A percentile compares a stretch with the other conserved stretches of the same genome.
These are phyloP conservation scores for Aphelocoma californica DNA, from an alignment of 2,797 vertebrate genomes.

Conservation along the genomic window DNA sequence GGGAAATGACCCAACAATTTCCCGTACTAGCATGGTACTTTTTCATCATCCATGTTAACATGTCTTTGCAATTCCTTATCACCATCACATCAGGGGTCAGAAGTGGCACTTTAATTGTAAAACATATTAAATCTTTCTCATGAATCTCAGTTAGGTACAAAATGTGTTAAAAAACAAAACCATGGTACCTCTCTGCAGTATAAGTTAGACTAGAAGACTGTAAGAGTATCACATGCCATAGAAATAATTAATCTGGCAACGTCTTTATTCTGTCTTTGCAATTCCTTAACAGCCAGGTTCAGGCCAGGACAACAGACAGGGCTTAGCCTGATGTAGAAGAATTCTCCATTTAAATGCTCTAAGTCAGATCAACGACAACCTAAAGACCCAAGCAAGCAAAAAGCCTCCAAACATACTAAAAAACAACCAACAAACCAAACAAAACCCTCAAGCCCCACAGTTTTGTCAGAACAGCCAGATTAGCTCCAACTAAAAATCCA, in stretches of 20 bases:
- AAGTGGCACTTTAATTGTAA: not conserved
- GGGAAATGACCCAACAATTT: not conserved
- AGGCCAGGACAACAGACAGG: slow-evolving; percentile 17
- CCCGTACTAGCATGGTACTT: not conserved
- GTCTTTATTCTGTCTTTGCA: slow-evolving; percentile 17
- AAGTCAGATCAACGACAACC: not conserved
- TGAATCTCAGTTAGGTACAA: not conserved
- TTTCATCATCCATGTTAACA: not conserved
- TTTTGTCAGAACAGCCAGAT: not conserved
- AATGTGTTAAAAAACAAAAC: not conserved
- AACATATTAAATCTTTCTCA: not conserved
- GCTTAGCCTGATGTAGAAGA: not conserved
- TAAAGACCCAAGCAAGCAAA: not conserved
- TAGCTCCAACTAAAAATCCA: not conserved
- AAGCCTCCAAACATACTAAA: not conserved
- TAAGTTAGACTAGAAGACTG: not conserved
- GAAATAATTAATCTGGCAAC: slow-evolving; percentile 35
- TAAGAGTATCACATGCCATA: not conserved
- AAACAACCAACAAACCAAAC: not conserved
- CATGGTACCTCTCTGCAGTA: not conserved
- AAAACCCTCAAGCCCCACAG: not conserved
- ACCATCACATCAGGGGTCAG: not conserved
- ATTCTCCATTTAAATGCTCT: not conserved
- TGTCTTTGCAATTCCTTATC: not conserved
- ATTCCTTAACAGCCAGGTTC: slow-evolving; percentile 1